Percentiles rank a stretch among this genome's conserved stretches.
Conservation (phyloP, 2,113 vertebrate genomes). For the Scalopus aquaticus region DNA sequence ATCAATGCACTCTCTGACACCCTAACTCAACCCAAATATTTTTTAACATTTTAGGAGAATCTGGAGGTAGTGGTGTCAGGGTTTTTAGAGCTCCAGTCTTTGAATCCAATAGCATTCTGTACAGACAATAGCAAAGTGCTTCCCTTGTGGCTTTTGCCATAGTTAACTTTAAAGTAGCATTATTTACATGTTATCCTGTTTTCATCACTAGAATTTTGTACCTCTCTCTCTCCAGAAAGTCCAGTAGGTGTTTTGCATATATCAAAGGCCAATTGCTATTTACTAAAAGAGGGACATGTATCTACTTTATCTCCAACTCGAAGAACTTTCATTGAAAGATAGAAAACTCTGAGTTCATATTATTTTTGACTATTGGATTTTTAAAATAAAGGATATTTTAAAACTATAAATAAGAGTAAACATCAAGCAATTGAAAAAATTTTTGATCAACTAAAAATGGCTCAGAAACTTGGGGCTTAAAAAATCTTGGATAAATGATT, state of each 20-base stretch:
- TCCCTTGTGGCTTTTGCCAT: not conserved
- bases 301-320: not conserved
- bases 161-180: not conserved
- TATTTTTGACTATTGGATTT: slow-evolving; percentile 16
- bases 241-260: not conserved
- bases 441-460: slow-evolving; percentile 3
- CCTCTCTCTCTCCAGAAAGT: not conserved
- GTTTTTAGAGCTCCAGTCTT: not conserved
- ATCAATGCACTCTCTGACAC: not conserved
- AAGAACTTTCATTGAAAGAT: not conserved
- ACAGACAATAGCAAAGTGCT: not conserved
- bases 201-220: not conserved
- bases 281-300: not conserved
- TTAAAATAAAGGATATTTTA: not conserved
- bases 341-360: not conserved
- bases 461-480: not conserved
- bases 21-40: not conserved
- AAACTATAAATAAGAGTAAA: not conserved
- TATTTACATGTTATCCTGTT: not conserved
- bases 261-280: not conserved
- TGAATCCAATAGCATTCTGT: not conserved
- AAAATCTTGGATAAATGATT: not conserved
- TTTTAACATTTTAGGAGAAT: not conserved
- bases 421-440: not conserved
- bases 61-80: not conserved